Evolutionary conservation across 2,888 invertebrate genomes (phyloP).

Genomic region (Limnephilus marmoratus): DNA sequence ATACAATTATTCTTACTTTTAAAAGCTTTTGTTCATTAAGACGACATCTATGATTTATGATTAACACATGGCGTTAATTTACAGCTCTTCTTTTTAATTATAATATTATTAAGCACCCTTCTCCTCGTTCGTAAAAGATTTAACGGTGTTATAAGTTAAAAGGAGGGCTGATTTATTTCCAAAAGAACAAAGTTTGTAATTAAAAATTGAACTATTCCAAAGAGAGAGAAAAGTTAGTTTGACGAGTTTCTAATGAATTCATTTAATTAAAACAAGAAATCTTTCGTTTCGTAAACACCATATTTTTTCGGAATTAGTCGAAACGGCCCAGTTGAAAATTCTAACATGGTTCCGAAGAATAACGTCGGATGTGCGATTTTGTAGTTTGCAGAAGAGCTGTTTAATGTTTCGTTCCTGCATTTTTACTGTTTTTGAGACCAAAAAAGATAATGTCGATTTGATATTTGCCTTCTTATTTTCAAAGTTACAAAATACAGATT

Average conservation of each 20-base stretch:
- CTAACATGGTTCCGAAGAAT: too few species aligned
- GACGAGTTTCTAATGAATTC: background rate
- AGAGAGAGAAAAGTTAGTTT: background rate
- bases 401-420: too few species aligned
- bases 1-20: background rate
- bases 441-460: too few species aligned
- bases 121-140: background rate
- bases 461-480: too few species aligned
- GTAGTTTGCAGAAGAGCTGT: too few species aligned
- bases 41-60: background rate
- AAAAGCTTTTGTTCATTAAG: background rate
- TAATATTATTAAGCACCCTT: background rate
- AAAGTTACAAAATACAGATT: too few species aligned
- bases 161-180: background rate
- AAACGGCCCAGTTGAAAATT: background rate
- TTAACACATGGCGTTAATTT: conserved; percentile 10
- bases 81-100: conserved; percentile 18
- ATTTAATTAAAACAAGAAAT: background rate
- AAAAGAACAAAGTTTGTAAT: background rate
- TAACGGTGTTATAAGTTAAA: background rate
- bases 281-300: background rate
- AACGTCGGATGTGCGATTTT: too few species aligned
- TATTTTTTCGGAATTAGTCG: background rate
- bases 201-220: background rate
- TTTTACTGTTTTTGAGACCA: too few species aligned